phyloP scores from a whole-genome alignment of 2,113 vertebrate genomes.

The Myiagra hebetior region DNA sequence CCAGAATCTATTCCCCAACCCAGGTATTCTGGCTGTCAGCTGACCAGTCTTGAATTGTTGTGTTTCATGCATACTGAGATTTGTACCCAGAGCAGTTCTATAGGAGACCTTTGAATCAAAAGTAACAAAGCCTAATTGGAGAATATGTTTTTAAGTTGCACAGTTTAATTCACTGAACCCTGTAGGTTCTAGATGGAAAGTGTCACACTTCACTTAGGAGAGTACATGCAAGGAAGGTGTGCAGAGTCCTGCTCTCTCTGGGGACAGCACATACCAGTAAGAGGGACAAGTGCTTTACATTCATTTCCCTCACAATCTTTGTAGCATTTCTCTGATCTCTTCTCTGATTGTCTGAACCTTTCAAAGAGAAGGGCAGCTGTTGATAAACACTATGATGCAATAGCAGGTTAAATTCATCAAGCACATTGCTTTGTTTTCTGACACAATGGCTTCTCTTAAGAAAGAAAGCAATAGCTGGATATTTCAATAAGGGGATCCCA shows the following conservation, averaged over 20 bases:
- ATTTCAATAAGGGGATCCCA: not conserved
- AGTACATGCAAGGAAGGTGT: fast-evolving
- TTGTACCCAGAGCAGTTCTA: not conserved
- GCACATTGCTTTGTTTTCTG: not conserved
- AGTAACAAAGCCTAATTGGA: not conserved
- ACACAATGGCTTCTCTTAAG: not conserved
- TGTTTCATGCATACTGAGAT: slow-evolving; percentile 44
- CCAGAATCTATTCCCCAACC: slow-evolving; percentile 73
- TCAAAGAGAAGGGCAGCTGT: not conserved
- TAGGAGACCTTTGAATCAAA: not conserved
- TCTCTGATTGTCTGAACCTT: not conserved
- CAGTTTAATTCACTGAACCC: not conserved
- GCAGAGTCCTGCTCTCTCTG: not conserved
- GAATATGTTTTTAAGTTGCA: not conserved
- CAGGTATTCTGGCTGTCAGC: slow-evolving; percentile 74
- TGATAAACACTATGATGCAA: not conserved
- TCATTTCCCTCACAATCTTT: not conserved
- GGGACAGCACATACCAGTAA: not conserved
- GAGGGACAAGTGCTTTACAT: not conserved
- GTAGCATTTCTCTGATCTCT: not conserved
- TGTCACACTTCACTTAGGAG: not conserved
- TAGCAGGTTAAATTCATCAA: not conserved
- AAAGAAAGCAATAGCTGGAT: not conserved
- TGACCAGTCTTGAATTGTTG: slow-evolving; percentile 63
- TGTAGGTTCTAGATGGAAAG: not conserved